Base-by-base conservation (phyloP, 2,888 invertebrate species). In the Dasysyrphus albostriatus region DNA sequence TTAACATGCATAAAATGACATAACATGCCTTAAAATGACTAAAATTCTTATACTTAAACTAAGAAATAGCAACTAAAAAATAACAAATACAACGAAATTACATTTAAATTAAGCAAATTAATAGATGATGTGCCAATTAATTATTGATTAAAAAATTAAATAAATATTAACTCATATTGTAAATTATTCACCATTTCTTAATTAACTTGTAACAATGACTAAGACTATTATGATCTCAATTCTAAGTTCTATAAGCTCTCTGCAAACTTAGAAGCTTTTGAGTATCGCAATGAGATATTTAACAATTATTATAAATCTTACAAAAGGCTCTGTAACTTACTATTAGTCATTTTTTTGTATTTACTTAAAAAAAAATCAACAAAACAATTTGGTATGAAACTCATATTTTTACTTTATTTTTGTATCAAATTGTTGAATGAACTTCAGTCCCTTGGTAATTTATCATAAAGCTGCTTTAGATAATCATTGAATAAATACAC, bases 401-500 rank as follows among this genome's bases (percentile, higher is more conserved):
- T n/a, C 0, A 2, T n/a, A 44, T 44, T 44, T 44, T 44, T n/a
- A n/a, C n/a, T 3, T n/a, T 7, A 6, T n/a, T n/a, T 6, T 44
- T 44, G 1, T 47, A 14, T n/a, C n/a, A n/a, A n/a, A 7, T 59
- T 59, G 0, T 63, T 32, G 6, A 63, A 63, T 63, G 63, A 44
- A 44, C 44, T 44, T 44, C 44, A 63, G 24, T 39, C 12, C 8
- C n/a, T 29, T 9, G 0, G 9, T n/a, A 65, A 65, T 65, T 44
- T 44, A 47, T 47, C 29, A 32, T 32, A 44, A 63, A 24, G 42
- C 1, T n/a, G 32, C 7, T 19, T 5, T 3, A 24, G 61, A 29
- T 44, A 63, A 29, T 63, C 39, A 65, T 49, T 19, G 6, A 65
- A 34, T 34, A 65, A 65, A 63, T 39, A 59, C 0, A 32, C 14